These are phyloP conservation scores for Pseudochirops corinnae DNA, from an alignment of 2,797 vertebrate genomes.

Conservation along the genomic window DNA sequence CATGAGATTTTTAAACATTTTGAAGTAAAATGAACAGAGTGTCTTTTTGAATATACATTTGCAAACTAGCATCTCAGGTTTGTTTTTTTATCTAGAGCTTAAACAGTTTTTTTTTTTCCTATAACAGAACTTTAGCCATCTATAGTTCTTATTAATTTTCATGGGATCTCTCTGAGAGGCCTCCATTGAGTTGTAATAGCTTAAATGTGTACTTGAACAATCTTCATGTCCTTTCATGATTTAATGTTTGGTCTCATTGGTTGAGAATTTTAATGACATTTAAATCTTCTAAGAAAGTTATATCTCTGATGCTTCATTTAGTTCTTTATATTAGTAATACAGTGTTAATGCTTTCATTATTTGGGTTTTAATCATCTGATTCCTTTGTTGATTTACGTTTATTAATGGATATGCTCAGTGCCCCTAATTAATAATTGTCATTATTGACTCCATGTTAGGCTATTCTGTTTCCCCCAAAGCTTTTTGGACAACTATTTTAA, in stretches of 20 bases:
- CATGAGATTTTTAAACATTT: neutral
- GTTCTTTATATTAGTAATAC: conserved; percentile 74
- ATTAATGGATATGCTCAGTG: conserved; percentile 82
- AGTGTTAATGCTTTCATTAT: conserved; percentile 79
- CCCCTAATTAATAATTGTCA: conserved; percentile 80
- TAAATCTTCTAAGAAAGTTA: conserved; percentile 70
- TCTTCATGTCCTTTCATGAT: conserved; percentile 56
- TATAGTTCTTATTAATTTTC: conserved; percentile 49
- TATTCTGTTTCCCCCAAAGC: conserved; percentile 41
- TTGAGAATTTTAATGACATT: conserved; percentile 58
- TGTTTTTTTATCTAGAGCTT: neutral
- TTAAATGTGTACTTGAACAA: neutral
- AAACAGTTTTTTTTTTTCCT: neutral
- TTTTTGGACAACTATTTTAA: conserved; percentile 64
- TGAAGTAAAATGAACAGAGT: conserved; percentile 15
- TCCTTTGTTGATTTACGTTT: conserved; percentile 82
- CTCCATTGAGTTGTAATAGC: conserved; percentile 35
- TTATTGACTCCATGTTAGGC: conserved; percentile 75
- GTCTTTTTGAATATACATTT: conserved; percentile 26
- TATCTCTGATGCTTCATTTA: conserved; percentile 66
- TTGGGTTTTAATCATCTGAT: conserved; percentile 74
- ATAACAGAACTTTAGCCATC: neutral
- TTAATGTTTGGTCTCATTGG: conserved; percentile 74
- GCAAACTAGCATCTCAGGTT: conserved; percentile 30
- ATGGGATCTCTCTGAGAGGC: conserved; percentile 14